Percentiles rank a stretch among this genome's conserved stretches.
Evolutionary conservation across 1,140 invertebrate species (phyloP).

Genomic region (Aphaenogaster rudis): DNA sequence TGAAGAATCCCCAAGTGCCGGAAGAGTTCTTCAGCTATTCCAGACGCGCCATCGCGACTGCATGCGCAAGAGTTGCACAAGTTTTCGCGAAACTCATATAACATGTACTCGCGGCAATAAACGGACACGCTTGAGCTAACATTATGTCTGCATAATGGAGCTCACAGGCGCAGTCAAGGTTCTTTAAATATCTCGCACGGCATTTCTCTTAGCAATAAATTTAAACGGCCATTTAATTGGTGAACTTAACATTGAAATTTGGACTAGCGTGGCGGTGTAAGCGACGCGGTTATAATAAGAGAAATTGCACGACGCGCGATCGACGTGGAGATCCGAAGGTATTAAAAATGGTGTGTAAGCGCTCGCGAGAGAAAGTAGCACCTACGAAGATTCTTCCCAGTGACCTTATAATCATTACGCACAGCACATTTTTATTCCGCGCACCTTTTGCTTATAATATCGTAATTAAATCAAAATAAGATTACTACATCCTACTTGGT

Average conservation of each 20-base stretch:
- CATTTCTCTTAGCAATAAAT: neutral
- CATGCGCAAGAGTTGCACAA: slow-evolving; percentile 38
- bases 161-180: neutral
- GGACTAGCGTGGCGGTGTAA: neutral
- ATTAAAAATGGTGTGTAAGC: slow-evolving; percentile 58
- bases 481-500: neutral
- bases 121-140: neutral
- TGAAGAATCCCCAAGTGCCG: slow-evolving; percentile 27
- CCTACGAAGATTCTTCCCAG: slow-evolving; percentile 45
- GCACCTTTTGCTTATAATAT: neutral
- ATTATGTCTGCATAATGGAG: neutral
- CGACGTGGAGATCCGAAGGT: slow-evolving; percentile 2
- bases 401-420: slow-evolving; percentile 63
- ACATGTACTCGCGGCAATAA: slow-evolving; percentile 4
- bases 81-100: slow-evolving; percentile 22
- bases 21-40: slow-evolving; percentile 31
- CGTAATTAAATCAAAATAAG: slow-evolving; percentile 13
- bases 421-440: neutral
- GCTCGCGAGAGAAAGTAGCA: slow-evolving; percentile 68
- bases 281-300: neutral
- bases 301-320: slow-evolving; percentile 26
- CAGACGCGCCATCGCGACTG: neutral
- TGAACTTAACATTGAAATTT: slow-evolving; percentile 25
- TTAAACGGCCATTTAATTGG: neutral
- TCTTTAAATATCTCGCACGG: neutral